Percentiles rank a stretch among this genome's conserved stretches.
phyloP scores from a whole-genome alignment of 2,888 invertebrate genomes.

The Lypha dubia region DNA sequence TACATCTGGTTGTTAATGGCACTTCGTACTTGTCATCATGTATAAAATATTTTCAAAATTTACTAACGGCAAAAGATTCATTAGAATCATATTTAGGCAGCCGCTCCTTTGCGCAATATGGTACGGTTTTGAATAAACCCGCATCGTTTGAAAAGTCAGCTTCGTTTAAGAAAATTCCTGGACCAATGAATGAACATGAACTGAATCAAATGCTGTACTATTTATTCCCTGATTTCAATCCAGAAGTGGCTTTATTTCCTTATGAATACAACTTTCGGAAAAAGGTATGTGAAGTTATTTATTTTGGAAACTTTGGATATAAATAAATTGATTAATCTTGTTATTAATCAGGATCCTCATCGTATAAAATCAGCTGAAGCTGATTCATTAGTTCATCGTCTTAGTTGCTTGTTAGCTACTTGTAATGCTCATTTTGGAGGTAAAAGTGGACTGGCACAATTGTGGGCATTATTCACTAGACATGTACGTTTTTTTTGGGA shows the following conservation, averaged over 20 bases:
- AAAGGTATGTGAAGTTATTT: constrained; percentile 81
- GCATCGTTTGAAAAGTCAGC: background rate
- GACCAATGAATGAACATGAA: constrained; percentile 90
- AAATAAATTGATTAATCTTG: background rate
- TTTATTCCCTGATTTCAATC: constrained; percentile 94
- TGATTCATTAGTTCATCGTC: constrained; percentile 91
- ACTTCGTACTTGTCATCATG: constrained; percentile 91
- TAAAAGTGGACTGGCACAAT: constrained; percentile 89
- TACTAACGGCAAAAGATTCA: constrained; percentile 83
- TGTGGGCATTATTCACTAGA: constrained; percentile 97
- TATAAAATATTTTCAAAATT: constrained; percentile 88
- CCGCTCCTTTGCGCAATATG: constrained; percentile 76
- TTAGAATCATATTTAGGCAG: constrained; percentile 79
- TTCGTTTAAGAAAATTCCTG: constrained; percentile 86
- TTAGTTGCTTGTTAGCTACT: constrained; percentile 90
- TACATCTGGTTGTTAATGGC: constrained; percentile 87
- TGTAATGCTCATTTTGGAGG: constrained; percentile 90
- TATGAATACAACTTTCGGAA: constrained; percentile 84
- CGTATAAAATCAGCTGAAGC: constrained; percentile 89
- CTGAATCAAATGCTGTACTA: constrained; percentile 91
- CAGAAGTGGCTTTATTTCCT: constrained; percentile 84
- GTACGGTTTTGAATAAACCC: no score
- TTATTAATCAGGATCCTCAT: constrained; percentile 84
- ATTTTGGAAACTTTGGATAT: background rate
- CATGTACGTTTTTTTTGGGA: constrained; percentile 96